Evolutionary conservation across 2,113 vertebrate genomes (phyloP), one percentile per base, ranked within the genome.

Genomic region (Lota lota): DNA sequence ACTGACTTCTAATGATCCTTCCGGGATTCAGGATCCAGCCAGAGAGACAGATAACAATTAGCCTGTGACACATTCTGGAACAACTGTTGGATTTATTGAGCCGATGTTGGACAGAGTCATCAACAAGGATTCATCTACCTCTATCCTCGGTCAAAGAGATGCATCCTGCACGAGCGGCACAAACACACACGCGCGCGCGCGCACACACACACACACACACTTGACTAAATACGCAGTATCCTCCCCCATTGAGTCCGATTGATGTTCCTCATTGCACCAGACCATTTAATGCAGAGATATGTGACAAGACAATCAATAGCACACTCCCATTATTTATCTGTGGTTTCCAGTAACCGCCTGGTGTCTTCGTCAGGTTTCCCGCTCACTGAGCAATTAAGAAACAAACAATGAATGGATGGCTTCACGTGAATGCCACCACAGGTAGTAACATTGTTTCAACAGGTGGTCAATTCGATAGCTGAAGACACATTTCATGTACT

Each of bases 1-100:
- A 79, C 78, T 86, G 81, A 72, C 80, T 85, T 88, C 88, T 83
- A 85, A 88, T 76, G 68, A 40, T 74, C 17, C n/a, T 77, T 77
- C 68, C 66, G 78, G 66, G 64, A 66, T 71, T 71, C 69, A 36
- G 66, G 61, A 66, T 76, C 70, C 69, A 72, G 76, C 14, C 61
- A 56, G 40, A 61, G 22, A 77, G 61, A 61, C 20, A 77, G 61
- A 84, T 90, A 77, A 87, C 79, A 60, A 89, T 87, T 83, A 73
- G 69, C 81, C 78, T 75, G 69, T 3, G 58, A 82, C 85, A 88
- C 82, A 78, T 82, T 88, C 76, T 81, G 80, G 67, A 74, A 67
- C 79, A 77, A 67, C 82, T 81, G 58, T 77, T 85, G 89, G 85
- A 88, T 89, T 85, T 72, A 53, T 3, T 50, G 10, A 73, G 61